Evolutionary conservation across 2,888 invertebrate genomes (phyloP), one percentile per base, ranked within the genome.

Genomic region (Herminia tarsipennalis): DNA sequence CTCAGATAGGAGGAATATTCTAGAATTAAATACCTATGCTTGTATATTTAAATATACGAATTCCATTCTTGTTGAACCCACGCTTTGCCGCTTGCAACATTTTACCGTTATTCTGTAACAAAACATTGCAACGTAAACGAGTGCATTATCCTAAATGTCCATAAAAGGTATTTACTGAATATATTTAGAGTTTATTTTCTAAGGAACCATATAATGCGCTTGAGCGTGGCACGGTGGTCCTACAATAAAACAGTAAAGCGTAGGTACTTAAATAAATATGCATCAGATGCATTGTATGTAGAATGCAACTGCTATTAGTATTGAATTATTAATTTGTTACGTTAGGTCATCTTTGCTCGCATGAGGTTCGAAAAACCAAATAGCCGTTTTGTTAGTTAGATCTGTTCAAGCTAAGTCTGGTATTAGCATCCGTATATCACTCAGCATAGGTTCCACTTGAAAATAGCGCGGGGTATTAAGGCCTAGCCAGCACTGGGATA

Each of bases 101-200:
- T 48, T 44, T 57, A 76, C 78, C 75, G 76, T 77, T 77, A 73
- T 35, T 43, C 53, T 46, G 49, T 56, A 73, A 77, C 71, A 75
- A 76, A 77, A 72, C 70, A 66, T 67, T 73, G 73, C 71, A 73
- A 67, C 70, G 51, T 71, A 71, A 77, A 78, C 68, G 75, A 76
- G 70, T 76, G 76, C 77, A 78, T 76, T 79, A 80, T 78, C 74
- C 78, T 73, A 76, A 76, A 78, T 80, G 64, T 51, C 76, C 71
- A 71, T 78, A 78, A 73, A 73, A 57, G 67, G 73, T 46, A 50
- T 36, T 60, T 55, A 57, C 59, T 70, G 66, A 61, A 73, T 66
- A 63, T 64, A 55, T 60, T 48, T 56, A 60, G 59, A 57, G 51
- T 68, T 64, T 71, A 68, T 74, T 65, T 65, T 56, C 58, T 56